Evolutionary conservation across 1,140 invertebrate genomes (phyloP), one percentile per base, ranked within the genome.

Genomic region (Lerema accius): DNA sequence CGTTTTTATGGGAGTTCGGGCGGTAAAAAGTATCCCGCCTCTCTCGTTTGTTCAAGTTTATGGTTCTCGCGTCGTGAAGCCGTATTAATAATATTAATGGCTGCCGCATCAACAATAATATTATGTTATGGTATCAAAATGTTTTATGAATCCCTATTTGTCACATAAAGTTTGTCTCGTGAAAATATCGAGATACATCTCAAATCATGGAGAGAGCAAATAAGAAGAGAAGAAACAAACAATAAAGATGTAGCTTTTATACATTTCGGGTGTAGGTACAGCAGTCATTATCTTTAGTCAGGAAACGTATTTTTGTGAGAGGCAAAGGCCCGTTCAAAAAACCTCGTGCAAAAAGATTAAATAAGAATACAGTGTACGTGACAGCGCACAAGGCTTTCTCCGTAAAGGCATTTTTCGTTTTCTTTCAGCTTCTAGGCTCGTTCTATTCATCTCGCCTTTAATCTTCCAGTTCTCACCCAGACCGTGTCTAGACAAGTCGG

Each of bases 41-140:
- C 84, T 88, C 86, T 88, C 83, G 85, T 90, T 90, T 87, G 84
- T 89, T 84, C 84, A 80, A 87, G 79, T 89, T 90, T 90, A 90
- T 89, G 81, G 79, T 79, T 69, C 81, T 76, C 70, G 76, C 83
- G 76, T 84, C 73, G 72, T 70, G 81, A 84, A 76, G 78, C 84
- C 80, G 75, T 87, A 87, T 87, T 89, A 86, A 84, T 86, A 87
- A 81, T 90, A 86, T 86, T 86, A 86, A 90, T 89, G 84, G 78
- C 73, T 67, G 76, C 79, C 74, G 71, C 73, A 82, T 88, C 72
- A 85, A 76, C 78, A 77, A 84, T 76, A 78, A 76, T 73, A 71
- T 71, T 78, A 72, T 81, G 75, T 82, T 78, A 77, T 81, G 63
- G 65, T 77, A 70, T 70, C 28, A 65, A 72, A 68, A 66, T 73